Conservation (phyloP, 2,797 vertebrate genomes). For the Amblyraja radiata region DNA sequence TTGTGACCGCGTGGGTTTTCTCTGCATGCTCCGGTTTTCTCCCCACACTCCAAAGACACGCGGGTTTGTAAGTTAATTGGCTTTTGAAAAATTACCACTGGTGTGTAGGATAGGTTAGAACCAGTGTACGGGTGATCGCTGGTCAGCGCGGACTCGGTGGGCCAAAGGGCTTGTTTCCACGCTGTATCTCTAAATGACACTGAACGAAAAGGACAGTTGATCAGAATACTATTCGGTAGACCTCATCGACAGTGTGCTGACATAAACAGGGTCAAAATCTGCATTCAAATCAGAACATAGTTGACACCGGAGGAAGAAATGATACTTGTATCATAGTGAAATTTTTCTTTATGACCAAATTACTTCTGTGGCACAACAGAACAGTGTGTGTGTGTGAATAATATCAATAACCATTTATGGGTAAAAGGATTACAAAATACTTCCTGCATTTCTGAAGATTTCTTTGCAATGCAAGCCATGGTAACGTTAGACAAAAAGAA, state of each 20-base stretch:
- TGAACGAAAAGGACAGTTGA: conserved; percentile 39
- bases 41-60: no score
- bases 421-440: neutral
- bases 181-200: no score
- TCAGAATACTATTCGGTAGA: neutral
- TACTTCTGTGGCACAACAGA: neutral
- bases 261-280: neutral
- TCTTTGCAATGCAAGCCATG: neutral
- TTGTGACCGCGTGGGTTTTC: no score
- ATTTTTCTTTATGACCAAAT: neutral
- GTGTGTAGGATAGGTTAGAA: no score
- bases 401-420: no score
- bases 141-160: no score
- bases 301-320: neutral
- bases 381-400: neutral
- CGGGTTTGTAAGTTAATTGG: no score
- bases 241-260: neutral
- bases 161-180: no score
- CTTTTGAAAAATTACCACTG: no score
- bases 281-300: neutral
- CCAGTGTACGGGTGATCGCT: no score
- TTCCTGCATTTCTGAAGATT: neutral
- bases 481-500: neutral
- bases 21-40: no score
- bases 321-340: neutral